Conservation (phyloP, 2,113 vertebrate genomes). For the Paratilapia polleni region DNA sequence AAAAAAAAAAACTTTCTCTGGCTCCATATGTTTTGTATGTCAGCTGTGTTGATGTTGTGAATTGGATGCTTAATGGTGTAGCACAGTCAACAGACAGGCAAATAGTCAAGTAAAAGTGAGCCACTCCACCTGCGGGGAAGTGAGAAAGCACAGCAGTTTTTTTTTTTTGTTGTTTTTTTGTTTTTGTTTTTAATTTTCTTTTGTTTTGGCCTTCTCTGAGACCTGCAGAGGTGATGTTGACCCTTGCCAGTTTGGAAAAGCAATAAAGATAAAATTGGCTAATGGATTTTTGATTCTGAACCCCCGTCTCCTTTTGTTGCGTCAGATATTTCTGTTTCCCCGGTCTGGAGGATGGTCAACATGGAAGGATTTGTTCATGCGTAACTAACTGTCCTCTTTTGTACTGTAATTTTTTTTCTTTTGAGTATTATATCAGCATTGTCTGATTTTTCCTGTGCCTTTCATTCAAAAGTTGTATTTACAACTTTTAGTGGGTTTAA, state of each 20-base stretch:
- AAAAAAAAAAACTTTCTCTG: background rate
- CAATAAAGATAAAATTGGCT: constrained; percentile 89
- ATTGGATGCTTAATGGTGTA: constrained; percentile 35
- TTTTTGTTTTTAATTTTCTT: background rate
- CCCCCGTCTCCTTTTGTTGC: constrained; percentile 70
- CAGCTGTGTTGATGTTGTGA: constrained; percentile 37
- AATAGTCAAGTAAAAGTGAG: constrained; percentile 39
- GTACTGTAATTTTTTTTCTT: constrained; percentile 93
- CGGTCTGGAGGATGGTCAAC: constrained; percentile 71
- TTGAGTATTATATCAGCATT: constrained; percentile 93
- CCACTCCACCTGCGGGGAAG: constrained; percentile 7
- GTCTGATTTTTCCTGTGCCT: constrained; percentile 99
- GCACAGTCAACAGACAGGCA: constrained; percentile 21
- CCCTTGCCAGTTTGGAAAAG: constrained; percentile 82
- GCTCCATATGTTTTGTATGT: constrained; percentile 21
- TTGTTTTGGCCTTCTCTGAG: background rate
- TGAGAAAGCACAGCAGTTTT: constrained; percentile 20
- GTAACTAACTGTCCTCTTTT: constrained; percentile 91
- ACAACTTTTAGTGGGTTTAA: constrained; percentile 97
- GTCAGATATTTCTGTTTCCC: constrained; percentile 71
- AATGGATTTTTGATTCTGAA: constrained; percentile 73
- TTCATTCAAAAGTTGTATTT: constrained; percentile 95
- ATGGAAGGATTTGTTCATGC: constrained; percentile 89
- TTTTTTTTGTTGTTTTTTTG: background rate
- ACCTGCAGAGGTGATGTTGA: constrained; percentile 42